Conservation (phyloP, 1,140 invertebrate genomes). For the Caenorhabditis remanei region DNA sequence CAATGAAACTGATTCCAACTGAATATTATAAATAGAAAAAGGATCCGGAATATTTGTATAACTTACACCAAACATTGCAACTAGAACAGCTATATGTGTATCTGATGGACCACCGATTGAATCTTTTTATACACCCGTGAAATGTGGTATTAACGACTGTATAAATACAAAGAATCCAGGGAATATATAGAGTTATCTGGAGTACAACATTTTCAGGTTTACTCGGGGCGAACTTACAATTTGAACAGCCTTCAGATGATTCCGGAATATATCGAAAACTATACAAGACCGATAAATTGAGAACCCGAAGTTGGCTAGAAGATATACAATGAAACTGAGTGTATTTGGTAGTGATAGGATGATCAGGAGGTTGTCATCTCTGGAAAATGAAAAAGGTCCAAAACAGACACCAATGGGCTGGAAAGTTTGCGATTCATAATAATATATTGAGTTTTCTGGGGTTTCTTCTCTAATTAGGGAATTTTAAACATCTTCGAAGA, state of each 20-base stretch:
- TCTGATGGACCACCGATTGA: conserved; percentile 12
- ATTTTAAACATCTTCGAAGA: no score
- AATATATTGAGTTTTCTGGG: no score
- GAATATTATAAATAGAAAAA: not conserved
- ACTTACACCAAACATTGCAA: conserved; percentile 34
- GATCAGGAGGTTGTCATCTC: not conserved
- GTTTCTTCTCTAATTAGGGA: no score
- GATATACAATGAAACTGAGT: not conserved
- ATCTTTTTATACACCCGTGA: not conserved
- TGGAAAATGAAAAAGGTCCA: not conserved
- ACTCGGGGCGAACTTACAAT: not conserved
- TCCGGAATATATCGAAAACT: not conserved
- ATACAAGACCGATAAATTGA: conserved; percentile 22
- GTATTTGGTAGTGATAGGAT: conserved; percentile 9
- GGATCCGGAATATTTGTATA: not conserved
- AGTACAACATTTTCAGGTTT: not conserved
- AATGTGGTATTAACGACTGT: not conserved
- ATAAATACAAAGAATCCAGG: not conserved
- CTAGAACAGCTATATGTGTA: conserved; percentile 13
- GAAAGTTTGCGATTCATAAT: not conserved
- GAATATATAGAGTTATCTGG: not conserved
- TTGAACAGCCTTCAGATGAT: not conserved
- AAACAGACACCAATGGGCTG: not conserved
- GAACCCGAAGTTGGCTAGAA: conserved; percentile 16
- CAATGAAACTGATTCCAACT: conserved; percentile 38